Evolutionary conservation across 2,797 vertebrate species (phyloP).

Genomic region (Craterocephalus amniculus): DNA sequence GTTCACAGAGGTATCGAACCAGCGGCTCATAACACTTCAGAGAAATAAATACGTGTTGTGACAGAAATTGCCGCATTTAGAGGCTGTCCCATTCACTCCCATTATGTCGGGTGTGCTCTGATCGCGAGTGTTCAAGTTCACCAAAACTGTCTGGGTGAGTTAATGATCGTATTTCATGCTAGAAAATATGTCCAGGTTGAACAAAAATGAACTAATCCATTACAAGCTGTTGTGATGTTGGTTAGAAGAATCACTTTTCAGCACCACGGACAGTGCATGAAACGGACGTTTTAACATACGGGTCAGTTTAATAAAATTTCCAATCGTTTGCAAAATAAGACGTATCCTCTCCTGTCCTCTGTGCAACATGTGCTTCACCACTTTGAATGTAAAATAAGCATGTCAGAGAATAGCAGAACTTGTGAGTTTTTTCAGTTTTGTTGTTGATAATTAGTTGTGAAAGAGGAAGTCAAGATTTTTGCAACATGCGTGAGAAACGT

Average conservation of each 20-base stretch:
- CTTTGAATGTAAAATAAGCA: neutral
- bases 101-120: too few relatives aligned
- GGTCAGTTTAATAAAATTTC: neutral
- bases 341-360: neutral
- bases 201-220: too few relatives aligned
- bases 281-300: neutral
- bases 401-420: neutral
- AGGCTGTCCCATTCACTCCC: too few relatives aligned
- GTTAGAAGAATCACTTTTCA: neutral
- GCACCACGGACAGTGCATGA: slow-evolving; percentile 10
- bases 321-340: neutral
- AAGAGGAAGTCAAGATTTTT: neutral
- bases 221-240: neutral
- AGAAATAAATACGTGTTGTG: too few relatives aligned
- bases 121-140: too few relatives aligned
- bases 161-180: too few relatives aligned
- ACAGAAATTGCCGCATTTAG: too few relatives aligned
- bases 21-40: too few relatives aligned
- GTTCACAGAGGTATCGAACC: too few relatives aligned
- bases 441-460: neutral
- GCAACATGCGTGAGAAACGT: neutral
- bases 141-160: too few relatives aligned
- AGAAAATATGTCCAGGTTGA: too few relatives aligned
- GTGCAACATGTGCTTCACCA: neutral
- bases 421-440: neutral